A percentile compares a stretch with the other conserved stretches of the same genome.
phyloP scores from a whole-genome alignment of 37 sponge, comb jelly and placozoan genomes.

The Amphimedon queenslandica region DNA sequence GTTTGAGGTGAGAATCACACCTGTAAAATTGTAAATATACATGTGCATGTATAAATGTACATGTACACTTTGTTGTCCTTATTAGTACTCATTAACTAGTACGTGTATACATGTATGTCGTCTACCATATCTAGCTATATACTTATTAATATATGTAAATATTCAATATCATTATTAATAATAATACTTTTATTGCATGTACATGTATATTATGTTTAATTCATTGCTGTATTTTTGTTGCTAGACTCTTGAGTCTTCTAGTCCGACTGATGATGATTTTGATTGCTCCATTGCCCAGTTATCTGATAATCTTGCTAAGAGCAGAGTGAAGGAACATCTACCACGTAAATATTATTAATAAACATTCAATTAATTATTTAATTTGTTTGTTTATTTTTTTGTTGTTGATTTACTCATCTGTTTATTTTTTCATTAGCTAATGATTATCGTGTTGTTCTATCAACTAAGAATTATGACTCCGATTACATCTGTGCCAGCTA shows the following conservation, averaged over 20 bases:
- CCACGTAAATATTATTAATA: constrained; percentile 45
- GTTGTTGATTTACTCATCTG: not conserved
- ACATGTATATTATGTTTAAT: no score
- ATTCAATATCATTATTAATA: no score
- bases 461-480: constrained; percentile 34
- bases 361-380: not conserved
- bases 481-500: constrained; percentile 74
- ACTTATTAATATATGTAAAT: no score
- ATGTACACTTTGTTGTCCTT: not conserved
- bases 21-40: no score
- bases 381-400: not conserved
- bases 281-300: constrained; percentile 57
- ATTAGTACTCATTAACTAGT: not conserved
- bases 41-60: not conserved
- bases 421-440: constrained; percentile 31
- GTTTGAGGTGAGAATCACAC: constrained; percentile 76
- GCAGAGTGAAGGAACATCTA: constrained; percentile 36
- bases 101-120: no score
- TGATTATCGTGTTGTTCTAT: constrained; percentile 48
- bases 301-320: constrained; percentile 67
- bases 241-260: constrained; percentile 47
- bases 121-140: no score
- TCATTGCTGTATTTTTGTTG: constrained; percentile 1
- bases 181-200: no score
- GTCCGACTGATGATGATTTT: constrained; percentile 61